phyloP scores from a whole-genome alignment of 2,797 vertebrate genomes.

The Gymnoscopelus microlampas region DNA sequence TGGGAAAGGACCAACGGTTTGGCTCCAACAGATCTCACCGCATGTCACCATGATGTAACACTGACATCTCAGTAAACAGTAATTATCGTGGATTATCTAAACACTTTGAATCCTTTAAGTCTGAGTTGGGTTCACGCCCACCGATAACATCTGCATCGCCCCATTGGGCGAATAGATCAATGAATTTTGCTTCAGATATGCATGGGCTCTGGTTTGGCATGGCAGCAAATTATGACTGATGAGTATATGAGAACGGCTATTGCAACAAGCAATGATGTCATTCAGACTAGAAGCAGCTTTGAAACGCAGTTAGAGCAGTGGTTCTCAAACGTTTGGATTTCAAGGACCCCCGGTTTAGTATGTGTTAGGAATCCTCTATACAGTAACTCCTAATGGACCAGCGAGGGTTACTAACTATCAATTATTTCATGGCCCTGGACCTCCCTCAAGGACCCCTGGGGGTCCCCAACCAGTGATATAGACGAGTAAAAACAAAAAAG shows the following conservation, averaged over 20 bases:
- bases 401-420: no score
- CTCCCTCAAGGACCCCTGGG: no score
- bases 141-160: constrained; percentile 18
- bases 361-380: no score
- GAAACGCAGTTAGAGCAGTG: no score
- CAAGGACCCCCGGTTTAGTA: no score
- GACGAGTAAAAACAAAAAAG: no score
- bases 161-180: constrained; percentile 6
- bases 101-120: constrained; percentile 41
- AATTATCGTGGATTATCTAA: constrained; percentile 50
- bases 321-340: no score
- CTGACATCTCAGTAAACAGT: constrained; percentile 59
- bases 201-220: constrained; percentile 4
- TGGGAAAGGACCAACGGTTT: constrained; percentile 68
- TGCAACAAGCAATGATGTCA: background rate
- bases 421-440: no score
- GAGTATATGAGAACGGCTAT: no score
- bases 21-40: constrained; percentile 62
- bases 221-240: background rate
- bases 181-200: background rate
- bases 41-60: constrained; percentile 64
- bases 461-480: no score
- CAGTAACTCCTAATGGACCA: no score
- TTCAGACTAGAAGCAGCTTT: background rate
- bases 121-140: constrained; percentile 6